phyloP scores from a whole-genome alignment of 2,888 invertebrate genomes.

The Stegana nigrithorax region DNA sequence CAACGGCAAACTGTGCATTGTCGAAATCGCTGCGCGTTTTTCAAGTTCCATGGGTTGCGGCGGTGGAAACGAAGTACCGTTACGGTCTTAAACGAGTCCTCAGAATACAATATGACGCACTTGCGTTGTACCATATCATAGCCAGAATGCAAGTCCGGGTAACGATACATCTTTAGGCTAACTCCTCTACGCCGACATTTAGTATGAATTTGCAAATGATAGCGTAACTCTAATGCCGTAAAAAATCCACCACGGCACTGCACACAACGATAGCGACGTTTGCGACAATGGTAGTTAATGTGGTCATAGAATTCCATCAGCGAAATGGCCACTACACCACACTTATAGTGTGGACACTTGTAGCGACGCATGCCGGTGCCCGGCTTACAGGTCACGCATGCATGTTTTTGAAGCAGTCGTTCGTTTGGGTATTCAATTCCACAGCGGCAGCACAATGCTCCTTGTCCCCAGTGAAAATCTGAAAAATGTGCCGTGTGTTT shows the following conservation, averaged over 20 bases:
- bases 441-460: constrained; percentile 42
- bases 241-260: constrained; percentile 37
- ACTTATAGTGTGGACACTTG: constrained; percentile 49
- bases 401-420: constrained; percentile 34
- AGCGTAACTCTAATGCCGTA: constrained; percentile 32
- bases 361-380: constrained; percentile 7
- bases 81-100: constrained; percentile 2
- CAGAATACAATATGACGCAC: constrained; percentile 26
- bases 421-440: constrained; percentile 37
- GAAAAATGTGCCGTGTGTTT: constrained; percentile 46
- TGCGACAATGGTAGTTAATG: constrained; percentile 34
- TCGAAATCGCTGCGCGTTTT: not conserved
- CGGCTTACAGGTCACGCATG: constrained; percentile 21
- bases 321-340: constrained; percentile 36
- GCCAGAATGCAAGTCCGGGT: not conserved
- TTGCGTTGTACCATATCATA: too few species aligned
- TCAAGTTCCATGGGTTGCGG: not conserved
- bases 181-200: constrained; percentile 30
- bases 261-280: constrained; percentile 38
- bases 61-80: constrained; percentile 8
- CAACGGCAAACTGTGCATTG: not conserved
- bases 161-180: not conserved
- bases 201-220: constrained; percentile 34
- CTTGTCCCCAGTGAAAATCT: constrained; percentile 44
- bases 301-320: constrained; percentile 42